Conservation (phyloP, 2,113 vertebrate species). For the Macroglossus sobrinus region DNA sequence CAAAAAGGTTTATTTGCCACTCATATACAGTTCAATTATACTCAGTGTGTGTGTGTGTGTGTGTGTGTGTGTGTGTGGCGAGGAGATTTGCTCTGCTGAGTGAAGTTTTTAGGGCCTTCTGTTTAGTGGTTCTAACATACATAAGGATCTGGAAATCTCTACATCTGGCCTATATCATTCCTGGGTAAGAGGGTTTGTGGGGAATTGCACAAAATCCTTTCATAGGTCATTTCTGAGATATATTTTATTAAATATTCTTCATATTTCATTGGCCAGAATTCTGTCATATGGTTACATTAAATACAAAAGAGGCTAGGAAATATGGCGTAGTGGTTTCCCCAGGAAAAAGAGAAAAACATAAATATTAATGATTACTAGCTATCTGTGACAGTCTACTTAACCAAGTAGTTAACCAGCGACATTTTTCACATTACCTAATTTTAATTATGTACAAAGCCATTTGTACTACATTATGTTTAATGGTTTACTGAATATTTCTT, state of each 20-base stretch:
- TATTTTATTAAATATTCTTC: background rate
- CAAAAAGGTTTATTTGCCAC: background rate
- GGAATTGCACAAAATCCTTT: background rate
- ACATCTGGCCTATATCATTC: background rate
- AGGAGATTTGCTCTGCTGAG: fast-evolving
- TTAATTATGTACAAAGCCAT: background rate
- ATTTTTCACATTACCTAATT: background rate
- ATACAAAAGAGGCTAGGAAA: background rate
- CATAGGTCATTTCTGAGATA: background rate
- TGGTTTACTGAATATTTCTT: background rate
- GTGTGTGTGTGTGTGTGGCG: background rate
- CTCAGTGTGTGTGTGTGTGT: background rate
- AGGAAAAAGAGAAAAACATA: background rate
- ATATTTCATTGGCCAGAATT: background rate
- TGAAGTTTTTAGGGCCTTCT: background rate
- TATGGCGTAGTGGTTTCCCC: background rate
- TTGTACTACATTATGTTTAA: background rate
- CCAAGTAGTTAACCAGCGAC: background rate
- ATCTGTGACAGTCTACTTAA: background rate
- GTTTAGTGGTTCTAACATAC: background rate
- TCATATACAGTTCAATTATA: background rate
- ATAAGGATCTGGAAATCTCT: fast-evolving
- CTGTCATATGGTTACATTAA: background rate
- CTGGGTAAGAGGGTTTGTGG: background rate
- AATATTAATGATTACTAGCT: background rate